phyloP scores from a whole-genome alignment of 30 jellyfish, hydroid and myxozoan species.

The Pelagia noctiluca region DNA sequence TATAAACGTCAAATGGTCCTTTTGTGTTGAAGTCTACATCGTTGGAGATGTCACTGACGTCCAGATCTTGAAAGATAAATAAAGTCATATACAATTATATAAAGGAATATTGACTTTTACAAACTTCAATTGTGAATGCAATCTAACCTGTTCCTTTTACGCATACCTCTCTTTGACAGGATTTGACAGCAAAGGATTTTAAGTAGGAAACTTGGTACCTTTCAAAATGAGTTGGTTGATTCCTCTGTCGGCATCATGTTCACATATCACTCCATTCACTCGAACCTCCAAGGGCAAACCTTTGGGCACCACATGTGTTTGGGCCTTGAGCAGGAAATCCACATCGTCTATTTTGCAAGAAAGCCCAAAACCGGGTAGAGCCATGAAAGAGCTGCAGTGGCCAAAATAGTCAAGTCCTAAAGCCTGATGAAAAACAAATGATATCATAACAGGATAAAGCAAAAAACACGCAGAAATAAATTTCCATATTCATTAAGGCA shows the following conservation, averaged over 20 bases:
- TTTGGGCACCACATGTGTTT: not conserved
- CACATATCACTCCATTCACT: slow-evolving; percentile 59
- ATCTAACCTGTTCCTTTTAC: too few relatives aligned
- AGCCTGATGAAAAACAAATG: slow-evolving; percentile 23
- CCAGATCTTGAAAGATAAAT: slow-evolving; percentile 25
- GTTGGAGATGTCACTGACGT: slow-evolving; percentile 18
- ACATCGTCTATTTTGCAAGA: slow-evolving; percentile 65
- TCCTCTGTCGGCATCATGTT: slow-evolving; percentile 54
- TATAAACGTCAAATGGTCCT: slow-evolving; percentile 72
- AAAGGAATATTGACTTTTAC: too few relatives aligned
- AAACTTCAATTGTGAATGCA: too few relatives aligned
- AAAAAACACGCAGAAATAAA: too few relatives aligned
- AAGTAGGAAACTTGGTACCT: slow-evolving; percentile 8
- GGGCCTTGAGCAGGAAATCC: slow-evolving; percentile 32
- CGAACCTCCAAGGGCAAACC: slow-evolving; percentile 46
- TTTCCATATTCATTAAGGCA: too few relatives aligned
- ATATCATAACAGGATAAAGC: too few relatives aligned
- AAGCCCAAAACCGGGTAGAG: slow-evolving; percentile 80
- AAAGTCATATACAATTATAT: not conserved
- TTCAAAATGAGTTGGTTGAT: slow-evolving; percentile 15
- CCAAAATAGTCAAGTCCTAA: slow-evolving; percentile 69
- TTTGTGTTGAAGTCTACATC: slow-evolving; percentile 54
- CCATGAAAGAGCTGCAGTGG: slow-evolving; percentile 54
- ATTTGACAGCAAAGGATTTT: not conserved
- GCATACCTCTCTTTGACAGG: not conserved